A percentile compares a stretch with the other conserved stretches of the same genome.
Evolutionary conservation across 2,797 vertebrate genomes (phyloP).

Genomic region (Notolepis coatsorum): DNA sequence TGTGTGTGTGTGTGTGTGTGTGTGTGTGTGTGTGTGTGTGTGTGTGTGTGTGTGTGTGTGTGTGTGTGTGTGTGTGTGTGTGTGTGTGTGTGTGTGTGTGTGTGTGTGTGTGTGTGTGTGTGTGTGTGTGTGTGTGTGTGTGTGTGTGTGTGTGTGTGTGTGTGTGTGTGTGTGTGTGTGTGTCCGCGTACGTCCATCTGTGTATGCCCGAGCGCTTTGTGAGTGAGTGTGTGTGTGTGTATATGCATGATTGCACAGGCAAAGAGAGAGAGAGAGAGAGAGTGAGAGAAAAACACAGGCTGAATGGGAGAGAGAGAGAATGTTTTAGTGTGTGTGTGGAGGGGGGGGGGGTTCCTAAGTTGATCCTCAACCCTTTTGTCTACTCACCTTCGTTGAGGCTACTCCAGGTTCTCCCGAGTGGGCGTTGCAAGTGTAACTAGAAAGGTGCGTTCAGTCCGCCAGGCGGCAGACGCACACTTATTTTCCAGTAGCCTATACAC

Average conservation of each 20-base stretch:
- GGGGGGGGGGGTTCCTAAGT: too few relatives aligned
- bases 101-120: background rate
- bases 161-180: background rate
- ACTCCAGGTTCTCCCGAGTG: too few relatives aligned
- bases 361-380: too few relatives aligned
- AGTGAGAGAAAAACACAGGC: slow-evolving; percentile 17
- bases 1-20: slow-evolving; percentile 17
- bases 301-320: background rate
- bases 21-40: background rate
- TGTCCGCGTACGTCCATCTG: background rate
- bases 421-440: too few relatives aligned
- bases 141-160: background rate
- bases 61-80: slow-evolving; percentile 10
- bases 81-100: slow-evolving; percentile 7
- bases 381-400: too few relatives aligned
- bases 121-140: slow-evolving; percentile 2
- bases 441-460: too few relatives aligned
- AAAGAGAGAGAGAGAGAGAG: slow-evolving; percentile 27
- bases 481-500: too few relatives aligned
- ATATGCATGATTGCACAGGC: slow-evolving; percentile 22
- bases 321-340: background rate
- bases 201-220: background rate
- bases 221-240: slow-evolving; percentile 6
- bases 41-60: slow-evolving; percentile 19
- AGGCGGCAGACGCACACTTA: too few relatives aligned